Percentiles rank a stretch among this genome's conserved stretches.
Evolutionary conservation across 2,797 vertebrate species (phyloP).

Genomic region (Phalanger gymnotis): DNA sequence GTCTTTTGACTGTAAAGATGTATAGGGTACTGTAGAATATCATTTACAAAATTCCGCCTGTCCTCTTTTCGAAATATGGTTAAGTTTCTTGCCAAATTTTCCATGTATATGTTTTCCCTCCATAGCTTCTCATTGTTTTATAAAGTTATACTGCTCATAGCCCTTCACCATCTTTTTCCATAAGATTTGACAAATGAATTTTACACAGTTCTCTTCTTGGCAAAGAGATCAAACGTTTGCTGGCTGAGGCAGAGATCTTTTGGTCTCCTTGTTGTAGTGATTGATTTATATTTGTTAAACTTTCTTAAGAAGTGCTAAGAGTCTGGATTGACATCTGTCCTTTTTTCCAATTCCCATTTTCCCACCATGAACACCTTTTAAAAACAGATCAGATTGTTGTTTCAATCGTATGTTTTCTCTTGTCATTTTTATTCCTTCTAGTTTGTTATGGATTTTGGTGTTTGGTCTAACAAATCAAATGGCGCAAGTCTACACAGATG

Average conservation of each 20-base stretch:
- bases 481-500: background rate
- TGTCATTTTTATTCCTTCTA: background rate
- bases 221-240: background rate
- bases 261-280: background rate
- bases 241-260: background rate
- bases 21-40: background rate
- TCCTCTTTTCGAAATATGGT: background rate
- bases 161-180: background rate
- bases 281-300: background rate
- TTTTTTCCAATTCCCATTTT: background rate
- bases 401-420: background rate
- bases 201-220: background rate
- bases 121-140: background rate
- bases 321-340: background rate
- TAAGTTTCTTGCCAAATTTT: background rate
- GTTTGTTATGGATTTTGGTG: background rate
- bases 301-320: background rate
- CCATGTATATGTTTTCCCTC: background rate
- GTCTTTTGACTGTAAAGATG: background rate
- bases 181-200: background rate
- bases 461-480: background rate
- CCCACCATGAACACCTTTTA: background rate
- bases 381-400: background rate
- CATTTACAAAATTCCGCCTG: background rate
- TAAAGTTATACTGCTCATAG: background rate